Evolutionary conservation across 2,888 invertebrate genomes (phyloP).

Genomic region (Microchrysa polita): DNA sequence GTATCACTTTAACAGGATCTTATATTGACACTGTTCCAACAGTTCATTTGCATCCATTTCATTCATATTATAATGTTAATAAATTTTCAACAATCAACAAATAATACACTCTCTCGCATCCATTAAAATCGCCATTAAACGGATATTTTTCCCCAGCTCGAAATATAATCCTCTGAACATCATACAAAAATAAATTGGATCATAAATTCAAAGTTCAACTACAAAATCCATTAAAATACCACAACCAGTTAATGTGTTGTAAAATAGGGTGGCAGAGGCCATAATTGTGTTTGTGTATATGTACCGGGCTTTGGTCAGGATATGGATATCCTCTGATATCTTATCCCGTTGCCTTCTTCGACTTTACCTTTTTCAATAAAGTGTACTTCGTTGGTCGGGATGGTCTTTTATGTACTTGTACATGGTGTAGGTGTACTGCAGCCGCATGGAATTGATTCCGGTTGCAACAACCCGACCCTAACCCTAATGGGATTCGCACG

Average conservation of each 20-base stretch:
- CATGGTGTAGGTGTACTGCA: background rate
- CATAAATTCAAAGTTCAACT: constrained; percentile 6
- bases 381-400: background rate
- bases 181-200: background rate
- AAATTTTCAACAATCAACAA: too few relatives aligned
- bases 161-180: background rate
- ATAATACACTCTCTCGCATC: background rate
- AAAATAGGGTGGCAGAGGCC: background rate
- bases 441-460: background rate
- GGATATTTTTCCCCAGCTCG: background rate
- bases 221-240: constrained; percentile 11
- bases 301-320: background rate
- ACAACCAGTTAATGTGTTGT: constrained; percentile 11
- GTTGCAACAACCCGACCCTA: background rate
- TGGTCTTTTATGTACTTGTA: background rate
- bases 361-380: background rate
- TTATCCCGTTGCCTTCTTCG: background rate
- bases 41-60: too few relatives aligned
- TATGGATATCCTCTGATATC: background rate
- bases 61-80: too few relatives aligned
- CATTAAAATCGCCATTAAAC: background rate
- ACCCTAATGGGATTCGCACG: background rate
- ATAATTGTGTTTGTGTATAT: too few relatives aligned
- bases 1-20: too few relatives aligned
- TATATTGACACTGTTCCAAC: too few relatives aligned